phyloP scores from a whole-genome alignment of 2,888 invertebrate species.

The Bellardia pandia region DNA sequence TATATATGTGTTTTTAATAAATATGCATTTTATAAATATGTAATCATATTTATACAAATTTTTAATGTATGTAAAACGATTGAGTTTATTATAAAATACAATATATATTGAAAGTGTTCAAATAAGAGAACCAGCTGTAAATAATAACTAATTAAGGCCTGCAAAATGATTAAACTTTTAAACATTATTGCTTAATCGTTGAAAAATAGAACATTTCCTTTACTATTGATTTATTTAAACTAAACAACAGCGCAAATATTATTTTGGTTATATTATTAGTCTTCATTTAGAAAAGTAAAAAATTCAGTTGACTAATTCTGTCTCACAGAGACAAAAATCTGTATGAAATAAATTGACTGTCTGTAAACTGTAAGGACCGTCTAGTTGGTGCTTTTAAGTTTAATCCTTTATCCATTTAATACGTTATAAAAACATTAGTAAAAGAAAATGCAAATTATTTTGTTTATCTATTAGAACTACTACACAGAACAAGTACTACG shows the following conservation, averaged over 20 bases:
- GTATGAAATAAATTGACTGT: too few relatives aligned
- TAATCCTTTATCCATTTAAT: background rate
- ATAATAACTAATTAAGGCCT: too few relatives aligned
- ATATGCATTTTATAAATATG: conserved; percentile 32
- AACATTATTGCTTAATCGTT: too few relatives aligned
- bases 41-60: conserved; percentile 20
- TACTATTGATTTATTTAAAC: too few relatives aligned
- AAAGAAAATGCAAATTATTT: conserved; percentile 44
- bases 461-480: background rate
- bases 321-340: too few relatives aligned
- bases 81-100: conserved; percentile 33
- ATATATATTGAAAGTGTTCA: background rate
- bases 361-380: too few relatives aligned
- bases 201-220: too few relatives aligned
- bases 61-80: conserved; percentile 46
- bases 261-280: too few relatives aligned
- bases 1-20: conserved; percentile 27
- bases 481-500: background rate
- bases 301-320: too few relatives aligned
- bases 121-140: background rate
- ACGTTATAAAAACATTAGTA: background rate
- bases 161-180: too few relatives aligned
- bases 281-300: too few relatives aligned
- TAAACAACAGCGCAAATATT: too few relatives aligned
- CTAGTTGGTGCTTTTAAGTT: conserved; percentile 1